Percentiles rank a stretch among this genome's conserved stretches.
Conservation (phyloP, 30 jellyfish, hydroid and myxozoan species). For the Clytia hemisphaerica region DNA sequence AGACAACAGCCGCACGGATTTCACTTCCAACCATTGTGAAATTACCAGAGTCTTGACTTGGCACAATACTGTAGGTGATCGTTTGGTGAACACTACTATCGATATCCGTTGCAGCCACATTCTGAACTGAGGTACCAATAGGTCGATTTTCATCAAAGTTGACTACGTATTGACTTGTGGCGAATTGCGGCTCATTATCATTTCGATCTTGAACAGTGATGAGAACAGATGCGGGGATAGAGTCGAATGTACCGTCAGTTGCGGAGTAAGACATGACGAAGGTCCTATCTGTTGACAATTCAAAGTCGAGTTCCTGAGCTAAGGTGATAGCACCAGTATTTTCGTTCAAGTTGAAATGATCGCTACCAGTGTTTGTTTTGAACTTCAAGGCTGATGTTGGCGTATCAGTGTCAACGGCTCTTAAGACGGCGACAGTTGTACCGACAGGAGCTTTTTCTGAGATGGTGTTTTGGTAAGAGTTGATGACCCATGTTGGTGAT, state of each 20-base stretch:
- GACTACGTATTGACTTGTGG: conserved; percentile 23
- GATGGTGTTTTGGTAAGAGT: conserved; percentile 33
- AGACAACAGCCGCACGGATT: conserved; percentile 12
- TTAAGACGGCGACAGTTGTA: conserved; percentile 28
- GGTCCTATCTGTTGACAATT: conserved; percentile 19
- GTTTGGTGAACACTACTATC: conserved; percentile 36
- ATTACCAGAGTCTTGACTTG: conserved; percentile 72
- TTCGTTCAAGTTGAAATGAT: conserved; percentile 36
- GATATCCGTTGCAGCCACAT: conserved; percentile 67
- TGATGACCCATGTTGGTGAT: conserved; percentile 42
- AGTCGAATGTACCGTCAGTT: conserved; percentile 25
- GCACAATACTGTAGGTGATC: conserved; percentile 38
- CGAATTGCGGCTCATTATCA: conserved; percentile 83
- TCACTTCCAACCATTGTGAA: conserved; percentile 58
- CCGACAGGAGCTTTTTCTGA: conserved; percentile 81
- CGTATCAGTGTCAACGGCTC: conserved; percentile 69
- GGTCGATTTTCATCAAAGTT: conserved; percentile 38
- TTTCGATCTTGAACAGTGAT: conserved; percentile 62
- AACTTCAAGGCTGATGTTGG: too few relatives aligned
- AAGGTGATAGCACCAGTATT: conserved; percentile 42
- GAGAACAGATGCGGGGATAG: conserved; percentile 30
- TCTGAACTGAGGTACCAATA: conserved; percentile 38
- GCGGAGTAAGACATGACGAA: conserved; percentile 42
- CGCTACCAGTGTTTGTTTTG: neutral
- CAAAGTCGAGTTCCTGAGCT: conserved; percentile 52